Percentiles rank a stretch among this genome's conserved stretches.
Evolutionary conservation across 2,113 vertebrate species (phyloP).

Genomic region (Bos indicus): DNA sequence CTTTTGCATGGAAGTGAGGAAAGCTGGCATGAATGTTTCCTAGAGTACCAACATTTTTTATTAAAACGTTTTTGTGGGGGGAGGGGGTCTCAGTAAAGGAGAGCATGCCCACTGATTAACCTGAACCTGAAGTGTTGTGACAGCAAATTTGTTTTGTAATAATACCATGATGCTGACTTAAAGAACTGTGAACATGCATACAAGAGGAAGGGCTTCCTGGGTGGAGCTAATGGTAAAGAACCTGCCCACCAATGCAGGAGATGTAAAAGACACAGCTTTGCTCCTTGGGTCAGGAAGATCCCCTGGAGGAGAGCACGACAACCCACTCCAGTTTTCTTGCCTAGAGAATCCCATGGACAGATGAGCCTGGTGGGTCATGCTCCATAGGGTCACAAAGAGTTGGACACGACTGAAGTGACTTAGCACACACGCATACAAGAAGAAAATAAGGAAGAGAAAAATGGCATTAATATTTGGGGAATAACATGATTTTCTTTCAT

Average conservation of each 20-base stretch:
- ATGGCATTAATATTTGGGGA: neutral
- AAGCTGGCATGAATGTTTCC: neutral
- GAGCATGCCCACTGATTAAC: neutral
- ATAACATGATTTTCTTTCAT: neutral
- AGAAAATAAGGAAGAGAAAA: neutral
- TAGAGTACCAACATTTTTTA: neutral
- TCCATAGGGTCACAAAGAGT: neutral
- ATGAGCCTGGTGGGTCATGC: neutral
- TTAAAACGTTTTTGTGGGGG: neutral
- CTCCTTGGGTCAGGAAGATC: neutral
- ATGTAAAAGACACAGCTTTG: neutral
- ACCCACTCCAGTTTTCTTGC: neutral
- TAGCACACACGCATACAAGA: neutral
- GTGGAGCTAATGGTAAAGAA: neutral
- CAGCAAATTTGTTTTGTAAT: neutral
- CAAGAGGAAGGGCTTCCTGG: neutral
- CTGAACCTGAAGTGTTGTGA: neutral
- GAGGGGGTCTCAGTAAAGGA: accelerated
- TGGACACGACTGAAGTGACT: neutral
- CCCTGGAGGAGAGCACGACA: neutral
- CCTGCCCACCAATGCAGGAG: neutral
- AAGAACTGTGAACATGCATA: neutral
- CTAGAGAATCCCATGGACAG: neutral
- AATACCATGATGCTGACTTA: neutral
- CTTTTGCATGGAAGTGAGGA: neutral